Evolutionary conservation across 2,888 invertebrate species (phyloP).

Genomic region (Dicranocentrus wangi): DNA sequence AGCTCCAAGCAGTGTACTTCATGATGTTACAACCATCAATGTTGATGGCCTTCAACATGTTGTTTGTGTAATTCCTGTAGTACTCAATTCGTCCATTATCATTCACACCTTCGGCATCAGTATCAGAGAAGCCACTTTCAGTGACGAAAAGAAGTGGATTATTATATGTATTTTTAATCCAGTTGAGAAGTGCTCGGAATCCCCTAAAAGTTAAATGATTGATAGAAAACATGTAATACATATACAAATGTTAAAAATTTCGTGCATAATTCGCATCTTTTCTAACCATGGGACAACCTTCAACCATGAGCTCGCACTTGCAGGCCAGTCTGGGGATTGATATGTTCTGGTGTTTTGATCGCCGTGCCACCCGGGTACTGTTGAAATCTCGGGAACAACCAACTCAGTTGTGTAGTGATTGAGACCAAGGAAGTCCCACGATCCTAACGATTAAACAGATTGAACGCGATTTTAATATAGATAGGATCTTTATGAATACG

Average conservation of each 20-base stretch:
- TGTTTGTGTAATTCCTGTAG: constrained; percentile 67
- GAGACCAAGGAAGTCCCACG: constrained; percentile 76
- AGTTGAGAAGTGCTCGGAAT: constrained; percentile 78
- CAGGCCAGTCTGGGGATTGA: constrained; percentile 64
- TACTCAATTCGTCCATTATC: constrained; percentile 63
- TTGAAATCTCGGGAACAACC: constrained; percentile 54
- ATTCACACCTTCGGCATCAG: constrained; percentile 49
- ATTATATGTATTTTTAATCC: constrained; percentile 79
- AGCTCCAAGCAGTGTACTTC: constrained; percentile 67
- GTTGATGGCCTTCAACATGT: constrained; percentile 68
- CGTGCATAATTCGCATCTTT: not conserved
- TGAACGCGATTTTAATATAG: too few relatives aligned
- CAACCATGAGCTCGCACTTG: constrained; percentile 65
- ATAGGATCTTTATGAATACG: too few relatives aligned
- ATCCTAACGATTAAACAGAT: constrained; percentile 70
- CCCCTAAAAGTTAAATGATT: constrained; percentile 78
- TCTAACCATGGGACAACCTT: constrained; percentile 45
- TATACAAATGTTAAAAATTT: too few relatives aligned
- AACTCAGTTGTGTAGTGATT: constrained; percentile 75
- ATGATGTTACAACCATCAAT: constrained; percentile 68
- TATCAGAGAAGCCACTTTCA: constrained; percentile 70
- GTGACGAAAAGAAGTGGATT: constrained; percentile 76
- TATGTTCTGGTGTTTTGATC: constrained; percentile 65
- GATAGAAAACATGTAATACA: too few relatives aligned
- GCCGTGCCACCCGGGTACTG: constrained; percentile 58